Base-by-base conservation (phyloP, 2,888 invertebrate genomes). In the Brachypterus glaber region DNA sequence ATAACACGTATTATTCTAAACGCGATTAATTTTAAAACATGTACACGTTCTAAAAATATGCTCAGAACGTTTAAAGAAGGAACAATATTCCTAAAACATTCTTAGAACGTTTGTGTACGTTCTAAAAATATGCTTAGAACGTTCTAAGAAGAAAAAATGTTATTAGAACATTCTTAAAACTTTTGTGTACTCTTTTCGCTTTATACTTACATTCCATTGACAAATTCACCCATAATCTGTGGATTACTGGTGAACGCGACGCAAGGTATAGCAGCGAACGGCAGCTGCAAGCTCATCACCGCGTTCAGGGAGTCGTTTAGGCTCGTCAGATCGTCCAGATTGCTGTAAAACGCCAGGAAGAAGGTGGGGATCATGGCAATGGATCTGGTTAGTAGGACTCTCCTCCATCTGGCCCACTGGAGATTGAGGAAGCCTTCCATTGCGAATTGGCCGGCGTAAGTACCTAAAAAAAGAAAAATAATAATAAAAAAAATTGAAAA, bases 221-320 rank as follows among this genome's bases (percentile, higher is more conserved):
- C 76, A 62, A 90, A 91, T 51, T 84, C 80, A 21, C 84, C 84
- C 90, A 91, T 91, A 30, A 91, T 79, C 30, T 74, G 68, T 2
- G 66, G 62, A 49, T 81, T 81, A 38, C 85, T 83, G 1, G 90
- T 89, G 57, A 91, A 89, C 0, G 89, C 87, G 39, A 91, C 78
- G 1, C 85, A 81, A 4, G 91, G 90, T 42, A 91, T 71, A 2
- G 84, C 77, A 1, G 91, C 91, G 60, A 91, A 91, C 1, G 91
- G 91, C 45, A 91, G 66, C 60, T 89, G 89, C 15, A 90, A 66
- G 47, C 84, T 80, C 87, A 89, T 88, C 8, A 90, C 73, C 1
- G 87, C 87, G 63, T 91, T 91, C 25, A 91, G 66, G 21, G 82
- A 67, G 58, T 90, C 89, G 62, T 91, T 91, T 84, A 91, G 82